Percentiles rank a stretch among this genome's conserved stretches.
Conservation (phyloP, 2,797 vertebrate species). For the Chelonia mydas region DNA sequence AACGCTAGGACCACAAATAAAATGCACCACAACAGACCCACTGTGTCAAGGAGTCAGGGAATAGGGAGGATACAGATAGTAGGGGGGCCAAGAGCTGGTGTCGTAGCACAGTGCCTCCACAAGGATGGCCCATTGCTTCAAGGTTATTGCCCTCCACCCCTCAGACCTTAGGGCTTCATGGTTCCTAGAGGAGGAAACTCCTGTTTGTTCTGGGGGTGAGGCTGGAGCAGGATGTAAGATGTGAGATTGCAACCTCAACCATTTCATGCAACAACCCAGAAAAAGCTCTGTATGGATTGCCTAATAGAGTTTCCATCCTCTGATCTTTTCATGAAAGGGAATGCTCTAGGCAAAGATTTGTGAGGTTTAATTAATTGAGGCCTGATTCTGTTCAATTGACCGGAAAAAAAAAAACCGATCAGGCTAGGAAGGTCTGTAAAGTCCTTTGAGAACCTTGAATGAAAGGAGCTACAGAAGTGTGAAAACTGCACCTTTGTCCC, state of each 20-base stretch:
- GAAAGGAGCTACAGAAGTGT: conserved; percentile 18
- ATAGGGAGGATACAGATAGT: not conserved
- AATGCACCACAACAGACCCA: not conserved
- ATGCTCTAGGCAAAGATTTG: not conserved
- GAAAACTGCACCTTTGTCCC: not conserved
- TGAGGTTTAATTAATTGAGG: conserved; percentile 27
- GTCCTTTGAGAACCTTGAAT: conserved; percentile 23
- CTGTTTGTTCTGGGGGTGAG: not conserved
- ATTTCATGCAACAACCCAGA: not conserved
- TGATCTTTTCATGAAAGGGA: conserved; percentile 6
- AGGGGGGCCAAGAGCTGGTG: not conserved
- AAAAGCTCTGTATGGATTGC: not conserved
- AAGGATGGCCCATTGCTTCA: not conserved
- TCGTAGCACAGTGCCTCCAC: not conserved
- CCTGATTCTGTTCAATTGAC: conserved; percentile 44
- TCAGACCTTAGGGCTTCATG: not conserved
- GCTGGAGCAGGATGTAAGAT: not conserved
- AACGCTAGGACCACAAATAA: not conserved
- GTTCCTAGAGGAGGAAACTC: not conserved
- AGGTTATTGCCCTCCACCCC: not conserved
- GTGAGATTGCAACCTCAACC: not conserved
- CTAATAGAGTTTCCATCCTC: not conserved
- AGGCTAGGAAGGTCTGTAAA: not conserved
- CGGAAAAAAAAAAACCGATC: not conserved
- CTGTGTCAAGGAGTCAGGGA: not conserved